phyloP scores from a whole-genome alignment of 2,797 vertebrate genomes.

The Sandelia bainsii region DNA sequence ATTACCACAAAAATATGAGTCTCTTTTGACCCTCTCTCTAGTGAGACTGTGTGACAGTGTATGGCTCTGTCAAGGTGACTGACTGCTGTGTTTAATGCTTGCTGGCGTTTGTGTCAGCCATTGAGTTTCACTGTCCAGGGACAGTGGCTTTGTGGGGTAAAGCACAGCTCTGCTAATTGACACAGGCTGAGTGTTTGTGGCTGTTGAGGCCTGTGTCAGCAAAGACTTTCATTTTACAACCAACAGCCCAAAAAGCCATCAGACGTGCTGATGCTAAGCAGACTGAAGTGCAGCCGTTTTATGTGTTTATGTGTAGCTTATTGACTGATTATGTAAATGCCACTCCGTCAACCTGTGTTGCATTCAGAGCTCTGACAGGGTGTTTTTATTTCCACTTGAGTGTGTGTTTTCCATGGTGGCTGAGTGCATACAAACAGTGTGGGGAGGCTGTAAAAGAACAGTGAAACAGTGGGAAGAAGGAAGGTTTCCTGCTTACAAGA shows the following conservation, averaged over 20 bases:
- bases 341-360: slow-evolving; percentile 36
- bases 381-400: slow-evolving; percentile 43
- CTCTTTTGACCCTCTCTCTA: background rate
- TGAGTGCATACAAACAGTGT: slow-evolving; percentile 38
- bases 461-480: slow-evolving; percentile 47
- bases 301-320: slow-evolving; percentile 12
- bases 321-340: slow-evolving; percentile 42
- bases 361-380: slow-evolving; percentile 13
- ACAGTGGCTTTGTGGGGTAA: slow-evolving; percentile 59
- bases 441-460: slow-evolving; percentile 45
- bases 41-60: slow-evolving; percentile 1
- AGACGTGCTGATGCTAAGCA: slow-evolving; percentile 24
- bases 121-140: slow-evolving; percentile 51
- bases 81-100: slow-evolving; percentile 8
- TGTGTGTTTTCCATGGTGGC: slow-evolving; percentile 38
- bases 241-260: slow-evolving; percentile 27
- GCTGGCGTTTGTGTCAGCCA: slow-evolving; percentile 40
- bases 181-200: slow-evolving; percentile 55
- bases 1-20: background rate
- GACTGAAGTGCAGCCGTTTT: slow-evolving; percentile 12
- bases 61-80: slow-evolving; percentile 1
- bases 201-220: slow-evolving; percentile 64
- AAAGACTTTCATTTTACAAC: slow-evolving; percentile 59
- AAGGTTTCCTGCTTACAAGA: slow-evolving; percentile 40
- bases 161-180: slow-evolving; percentile 60